These are phyloP conservation scores for Australoheros facetus DNA, from an alignment of 2,797 vertebrate species.

Conservation along the genomic window DNA sequence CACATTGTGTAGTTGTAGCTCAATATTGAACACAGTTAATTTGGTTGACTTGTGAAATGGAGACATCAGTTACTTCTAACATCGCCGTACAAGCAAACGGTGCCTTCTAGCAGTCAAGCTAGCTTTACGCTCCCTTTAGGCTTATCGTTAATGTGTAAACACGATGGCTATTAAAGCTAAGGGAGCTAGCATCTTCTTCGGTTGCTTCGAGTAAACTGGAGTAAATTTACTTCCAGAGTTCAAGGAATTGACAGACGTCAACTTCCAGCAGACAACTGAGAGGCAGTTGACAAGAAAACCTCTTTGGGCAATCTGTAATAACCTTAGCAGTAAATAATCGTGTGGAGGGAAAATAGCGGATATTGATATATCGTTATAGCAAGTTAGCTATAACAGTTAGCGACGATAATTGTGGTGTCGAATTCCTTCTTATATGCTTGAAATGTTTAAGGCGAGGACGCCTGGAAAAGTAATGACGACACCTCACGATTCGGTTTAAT, in stretches of 20 bases:
- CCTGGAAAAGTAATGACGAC: background rate
- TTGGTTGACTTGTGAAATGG: background rate
- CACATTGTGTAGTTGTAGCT: background rate
- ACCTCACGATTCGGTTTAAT: background rate
- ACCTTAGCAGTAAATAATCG: background rate
- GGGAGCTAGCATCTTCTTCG: slow-evolving; percentile 40
- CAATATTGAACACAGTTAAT: background rate
- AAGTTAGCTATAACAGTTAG: slow-evolving; percentile 28
- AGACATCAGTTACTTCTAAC: background rate
- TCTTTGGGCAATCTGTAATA: accelerated
- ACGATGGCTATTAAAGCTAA: slow-evolving; percentile 46
- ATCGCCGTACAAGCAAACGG: background rate
- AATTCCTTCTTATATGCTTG: background rate
- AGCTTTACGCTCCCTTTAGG: background rate
- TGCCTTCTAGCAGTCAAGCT: slow-evolving; percentile 20
- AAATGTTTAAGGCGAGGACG: background rate
- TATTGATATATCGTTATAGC: slow-evolving; percentile 10
- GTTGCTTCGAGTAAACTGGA: background rate
- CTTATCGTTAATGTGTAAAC: slow-evolving; percentile 62
- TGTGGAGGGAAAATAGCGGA: slow-evolving; percentile 60
- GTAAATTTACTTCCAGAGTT: background rate
- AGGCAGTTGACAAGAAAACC: background rate
- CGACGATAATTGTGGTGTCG: background rate
- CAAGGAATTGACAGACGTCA: accelerated
- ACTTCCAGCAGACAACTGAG: accelerated